A percentile compares a stretch with the other conserved stretches of the same genome.
Conservation (phyloP, 2,797 vertebrate species). For the Myoxocephalus aenaeus region DNA sequence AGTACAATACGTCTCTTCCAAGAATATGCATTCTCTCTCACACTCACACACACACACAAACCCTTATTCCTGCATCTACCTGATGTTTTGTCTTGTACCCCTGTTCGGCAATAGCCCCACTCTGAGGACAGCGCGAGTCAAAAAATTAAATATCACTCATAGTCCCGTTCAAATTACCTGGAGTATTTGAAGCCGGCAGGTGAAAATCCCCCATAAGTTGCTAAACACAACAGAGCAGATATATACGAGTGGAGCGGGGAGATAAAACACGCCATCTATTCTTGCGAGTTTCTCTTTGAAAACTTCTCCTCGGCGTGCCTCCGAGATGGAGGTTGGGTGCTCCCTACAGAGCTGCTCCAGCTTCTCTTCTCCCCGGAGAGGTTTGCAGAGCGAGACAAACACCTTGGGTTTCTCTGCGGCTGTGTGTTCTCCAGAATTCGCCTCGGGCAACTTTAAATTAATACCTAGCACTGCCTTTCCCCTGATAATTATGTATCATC, state of each 20-base stretch:
- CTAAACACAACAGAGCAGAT: slow-evolving; percentile 70
- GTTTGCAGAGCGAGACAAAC: slow-evolving; percentile 80
- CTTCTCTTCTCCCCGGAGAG: slow-evolving; percentile 75
- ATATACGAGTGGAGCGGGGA: slow-evolving; percentile 66
- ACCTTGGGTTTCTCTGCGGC: slow-evolving; percentile 79
- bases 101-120: slow-evolving; percentile 59
- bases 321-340: slow-evolving; percentile 64
- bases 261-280: slow-evolving; percentile 75
- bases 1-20: slow-evolving; percentile 25
- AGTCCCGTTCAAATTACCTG: slow-evolving; percentile 67
- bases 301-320: slow-evolving; percentile 68
- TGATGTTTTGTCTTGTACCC: slow-evolving; percentile 33
- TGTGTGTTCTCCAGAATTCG: slow-evolving; percentile 79
- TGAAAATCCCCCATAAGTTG: slow-evolving; percentile 63
- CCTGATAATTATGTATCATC: slow-evolving; percentile 75
- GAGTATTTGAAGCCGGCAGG: slow-evolving; percentile 71
- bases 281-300: slow-evolving; percentile 78
- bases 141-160: slow-evolving; percentile 70
- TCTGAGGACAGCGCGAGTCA: slow-evolving; percentile 59
- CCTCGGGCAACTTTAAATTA: slow-evolving; percentile 77
- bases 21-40: background rate
- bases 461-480: slow-evolving; percentile 71
- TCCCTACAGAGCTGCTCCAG: slow-evolving; percentile 79
- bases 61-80: slow-evolving; percentile 29
- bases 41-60: background rate